Base-by-base conservation (phyloP, 2,888 invertebrate species). In the Synanthedon tipuliformis region DNA sequence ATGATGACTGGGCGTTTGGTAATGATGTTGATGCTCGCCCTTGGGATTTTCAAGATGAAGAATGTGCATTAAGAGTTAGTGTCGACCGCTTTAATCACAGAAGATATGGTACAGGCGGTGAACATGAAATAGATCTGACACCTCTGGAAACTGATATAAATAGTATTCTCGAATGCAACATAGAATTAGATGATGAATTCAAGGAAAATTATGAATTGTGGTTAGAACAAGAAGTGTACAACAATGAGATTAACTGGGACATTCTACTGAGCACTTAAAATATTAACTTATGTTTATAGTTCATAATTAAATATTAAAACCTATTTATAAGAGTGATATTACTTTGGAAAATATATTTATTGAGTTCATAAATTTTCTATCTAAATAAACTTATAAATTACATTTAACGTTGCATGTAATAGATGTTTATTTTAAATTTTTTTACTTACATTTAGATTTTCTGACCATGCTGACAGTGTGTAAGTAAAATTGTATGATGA, bases 1-100 rank as follows among this genome's bases (percentile, higher is more conserved):
- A 98, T 71, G 99, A 99, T 75, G 99, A 99, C 79, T 99, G 99
- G 99, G 99, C 99, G 3, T 99, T 95, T 88, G 99, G 99, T 53
- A 99, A 99, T 88, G 95, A 98, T 88, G 91, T 98, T 66, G 98
- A 99, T 84, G 98, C 98, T 0, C 90, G 97, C 56, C 98, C 98
- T 0, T 98, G 98, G 98, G 98, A 99, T 78, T 99, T 96, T 66
- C 95, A 99, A 85, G 96, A 95, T 40, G 99, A 99, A 77, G 99
- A 99, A 75, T 97, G 97, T 78, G 94, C 96, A 11, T 84, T 99
- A 55, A 90, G 98, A 57, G 93, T 95, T 0, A 95, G 95, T 60
- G 98, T 99, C 3, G 99, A 99, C 84, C 91, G 96, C 56, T 99
- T 99, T 71, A 99, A 99, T 79, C 93, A 94, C 71, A 91, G 99